Conservation (phyloP, 1,140 invertebrate genomes). For the Triops cancriformis region DNA sequence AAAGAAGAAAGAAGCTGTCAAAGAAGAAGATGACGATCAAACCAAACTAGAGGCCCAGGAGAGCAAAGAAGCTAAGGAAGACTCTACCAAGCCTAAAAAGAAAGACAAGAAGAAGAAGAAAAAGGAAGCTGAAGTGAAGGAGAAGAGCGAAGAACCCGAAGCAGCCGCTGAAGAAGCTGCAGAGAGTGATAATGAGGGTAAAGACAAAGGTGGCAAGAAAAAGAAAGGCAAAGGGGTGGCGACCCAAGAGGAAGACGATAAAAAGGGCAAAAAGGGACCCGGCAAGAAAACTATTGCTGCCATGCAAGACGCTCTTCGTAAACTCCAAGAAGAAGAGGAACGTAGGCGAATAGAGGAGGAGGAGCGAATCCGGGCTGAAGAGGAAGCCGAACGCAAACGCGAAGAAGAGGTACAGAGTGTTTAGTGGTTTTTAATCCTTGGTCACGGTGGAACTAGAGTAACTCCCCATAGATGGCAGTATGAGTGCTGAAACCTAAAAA, state of each 20-base stretch:
- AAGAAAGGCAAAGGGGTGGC: constrained; percentile 39
- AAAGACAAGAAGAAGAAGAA: constrained; percentile 31
- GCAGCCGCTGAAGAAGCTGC: constrained; percentile 29
- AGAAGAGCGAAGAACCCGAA: constrained; percentile 30
- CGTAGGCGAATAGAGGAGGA: constrained; percentile 35
- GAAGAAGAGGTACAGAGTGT: neutral
- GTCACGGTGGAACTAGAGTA: no score
- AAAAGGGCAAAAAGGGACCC: constrained; percentile 50
- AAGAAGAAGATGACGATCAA: constrained; percentile 31
- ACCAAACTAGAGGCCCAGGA: constrained; percentile 16
- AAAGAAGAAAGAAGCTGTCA: constrained; percentile 31
- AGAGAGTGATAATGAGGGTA: constrained; percentile 24
- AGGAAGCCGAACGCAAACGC: constrained; percentile 21
- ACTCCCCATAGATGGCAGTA: no score
- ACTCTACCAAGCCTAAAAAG: constrained; percentile 30
- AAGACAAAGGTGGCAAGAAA: constrained; percentile 41
- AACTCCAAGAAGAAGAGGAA: constrained; percentile 76
- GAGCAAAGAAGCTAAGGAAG: constrained; percentile 21
- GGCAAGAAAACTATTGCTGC: constrained; percentile 68
- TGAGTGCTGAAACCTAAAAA: no score
- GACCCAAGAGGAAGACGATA: constrained; percentile 38
- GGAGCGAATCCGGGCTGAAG: constrained; percentile 22
- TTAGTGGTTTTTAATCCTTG: constrained; percentile 29
- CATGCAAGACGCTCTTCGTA: constrained; percentile 80
- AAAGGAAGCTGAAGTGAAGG: constrained; percentile 31